These are phyloP conservation scores for Aeoliscus strigatus DNA, from an alignment of 2,797 vertebrate species.

Conservation along the genomic window DNA sequence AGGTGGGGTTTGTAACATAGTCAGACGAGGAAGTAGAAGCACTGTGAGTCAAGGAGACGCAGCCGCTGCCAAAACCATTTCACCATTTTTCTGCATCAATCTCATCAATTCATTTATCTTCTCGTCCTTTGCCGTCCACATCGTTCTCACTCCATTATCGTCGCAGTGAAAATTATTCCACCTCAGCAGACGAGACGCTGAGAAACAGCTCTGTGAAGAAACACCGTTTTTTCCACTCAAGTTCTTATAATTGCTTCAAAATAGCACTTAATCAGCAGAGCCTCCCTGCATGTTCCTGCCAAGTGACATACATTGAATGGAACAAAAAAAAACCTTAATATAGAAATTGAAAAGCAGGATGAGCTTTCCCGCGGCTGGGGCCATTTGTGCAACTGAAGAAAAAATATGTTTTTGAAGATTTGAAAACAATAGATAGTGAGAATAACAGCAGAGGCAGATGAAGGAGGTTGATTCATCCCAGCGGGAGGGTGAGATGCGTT, in stretches of 20 bases:
- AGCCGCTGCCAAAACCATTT: slow-evolving; percentile 36
- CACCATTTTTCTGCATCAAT: slow-evolving; percentile 16
- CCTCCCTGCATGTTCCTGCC: too few relatives aligned
- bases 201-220: slow-evolving; percentile 25
- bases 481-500: slow-evolving; percentile 42
- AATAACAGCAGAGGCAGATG: slow-evolving; percentile 53
- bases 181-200: slow-evolving; percentile 34
- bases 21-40: slow-evolving; percentile 52
- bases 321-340: slow-evolving; percentile 1
- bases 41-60: slow-evolving; percentile 46
- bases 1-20: slow-evolving; percentile 71
- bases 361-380: slow-evolving; percentile 23
- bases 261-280: too few relatives aligned
- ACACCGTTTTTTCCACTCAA: slow-evolving; percentile 27
- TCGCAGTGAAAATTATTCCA: slow-evolving; percentile 32
- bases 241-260: too few relatives aligned
- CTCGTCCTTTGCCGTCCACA: slow-evolving; percentile 29
- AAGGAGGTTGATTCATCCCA: slow-evolving; percentile 40
- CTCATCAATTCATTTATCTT: slow-evolving; percentile 13
- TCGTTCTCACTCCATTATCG: slow-evolving; percentile 42
- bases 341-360: slow-evolving; percentile 22
- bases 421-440: slow-evolving; percentile 58
- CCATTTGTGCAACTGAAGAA: slow-evolving; percentile 48
- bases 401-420: slow-evolving; percentile 57
- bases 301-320: slow-evolving; percentile 28